A percentile compares a stretch with the other conserved stretches of the same genome.
Evolutionary conservation across 2,888 invertebrate species (phyloP).

Genomic region (Caenorhabditis panamensis): DNA sequence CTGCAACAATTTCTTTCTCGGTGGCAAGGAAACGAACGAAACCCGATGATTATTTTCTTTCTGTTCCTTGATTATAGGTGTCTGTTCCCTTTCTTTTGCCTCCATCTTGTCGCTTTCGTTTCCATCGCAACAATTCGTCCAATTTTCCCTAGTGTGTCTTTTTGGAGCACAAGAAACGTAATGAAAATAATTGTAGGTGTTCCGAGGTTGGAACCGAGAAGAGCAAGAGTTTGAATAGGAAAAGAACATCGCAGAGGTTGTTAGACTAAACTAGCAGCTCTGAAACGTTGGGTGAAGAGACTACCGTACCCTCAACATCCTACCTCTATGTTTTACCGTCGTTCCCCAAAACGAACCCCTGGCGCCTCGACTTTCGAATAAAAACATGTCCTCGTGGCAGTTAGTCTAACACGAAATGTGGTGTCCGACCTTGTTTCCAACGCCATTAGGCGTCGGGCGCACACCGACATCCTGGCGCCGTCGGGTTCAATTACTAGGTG

Average conservation of each 20-base stretch:
- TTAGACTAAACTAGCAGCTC: too few relatives aligned
- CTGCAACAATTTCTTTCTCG: not conserved
- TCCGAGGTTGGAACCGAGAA: too few relatives aligned
- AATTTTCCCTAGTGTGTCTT: not conserved
- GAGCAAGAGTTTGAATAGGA: not conserved
- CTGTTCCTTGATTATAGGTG: slow-evolving; percentile 10
- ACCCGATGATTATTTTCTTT: not conserved
- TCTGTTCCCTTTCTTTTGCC: not conserved
- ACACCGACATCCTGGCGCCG: slow-evolving; percentile 50
- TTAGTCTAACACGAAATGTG: slow-evolving; percentile 29
- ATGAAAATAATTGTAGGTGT: too few relatives aligned
- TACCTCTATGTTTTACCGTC: too few relatives aligned
- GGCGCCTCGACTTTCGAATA: not conserved
- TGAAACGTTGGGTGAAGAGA: too few relatives aligned
- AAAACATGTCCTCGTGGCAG: not conserved
- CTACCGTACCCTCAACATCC: too few relatives aligned
- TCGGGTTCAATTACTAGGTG: slow-evolving; percentile 35
- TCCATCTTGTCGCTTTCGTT: slow-evolving; percentile 1
- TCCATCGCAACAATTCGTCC: slow-evolving; percentile 3
- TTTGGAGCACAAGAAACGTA: too few relatives aligned
- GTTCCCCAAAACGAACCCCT: too few relatives aligned
- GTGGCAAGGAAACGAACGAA: not conserved
- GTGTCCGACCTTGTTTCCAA: slow-evolving; percentile 56
- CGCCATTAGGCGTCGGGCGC: slow-evolving; percentile 48
- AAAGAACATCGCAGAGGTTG: too few relatives aligned